These are phyloP conservation scores for Channa argus DNA, from an alignment of 2,113 vertebrate species.

Conservation along the genomic window DNA sequence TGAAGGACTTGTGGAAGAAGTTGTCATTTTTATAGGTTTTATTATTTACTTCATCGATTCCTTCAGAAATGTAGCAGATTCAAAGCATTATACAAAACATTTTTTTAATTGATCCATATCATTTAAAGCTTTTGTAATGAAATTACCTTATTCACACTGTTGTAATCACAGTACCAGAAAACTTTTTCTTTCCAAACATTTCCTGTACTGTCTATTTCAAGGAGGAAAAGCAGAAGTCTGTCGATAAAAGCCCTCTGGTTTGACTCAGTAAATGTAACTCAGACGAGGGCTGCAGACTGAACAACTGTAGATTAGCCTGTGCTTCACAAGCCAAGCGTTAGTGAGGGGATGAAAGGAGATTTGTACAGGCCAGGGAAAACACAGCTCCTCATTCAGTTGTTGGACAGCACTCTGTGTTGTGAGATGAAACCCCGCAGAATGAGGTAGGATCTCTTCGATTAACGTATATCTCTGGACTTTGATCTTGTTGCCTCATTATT, in stretches of 20 bases:
- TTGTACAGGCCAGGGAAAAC: conserved; percentile 52
- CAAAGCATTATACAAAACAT: too few species aligned
- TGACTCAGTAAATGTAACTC: conserved; percentile 26
- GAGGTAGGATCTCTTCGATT: conserved; percentile 57
- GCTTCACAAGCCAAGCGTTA: conserved; percentile 42
- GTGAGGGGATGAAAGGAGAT: conserved; percentile 72
- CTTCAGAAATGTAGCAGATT: background rate
- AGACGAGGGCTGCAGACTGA: conserved; percentile 28
- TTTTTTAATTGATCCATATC: background rate
- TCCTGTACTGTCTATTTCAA: conserved; percentile 37
- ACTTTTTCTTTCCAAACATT: conserved; percentile 44
- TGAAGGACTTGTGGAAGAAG: background rate
- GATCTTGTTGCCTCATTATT: background rate
- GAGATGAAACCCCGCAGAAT: conserved; percentile 55
- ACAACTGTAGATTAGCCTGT: conserved; percentile 60
- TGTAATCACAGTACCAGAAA: conserved; percentile 56
- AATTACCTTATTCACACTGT: conserved; percentile 12
- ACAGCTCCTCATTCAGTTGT: conserved; percentile 52
- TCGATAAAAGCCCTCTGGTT: conserved; percentile 6
- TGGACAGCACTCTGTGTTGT: conserved; percentile 33
- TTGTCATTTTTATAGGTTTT: too few species aligned
- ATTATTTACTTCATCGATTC: too few species aligned
- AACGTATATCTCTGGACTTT: background rate
- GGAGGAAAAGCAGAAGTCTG: conserved; percentile 66
- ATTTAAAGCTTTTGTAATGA: conserved; percentile 25